Percentiles rank a stretch among this genome's conserved stretches.
phyloP scores from a whole-genome alignment of 2,113 vertebrate species.

The Scomber japonicus region DNA sequence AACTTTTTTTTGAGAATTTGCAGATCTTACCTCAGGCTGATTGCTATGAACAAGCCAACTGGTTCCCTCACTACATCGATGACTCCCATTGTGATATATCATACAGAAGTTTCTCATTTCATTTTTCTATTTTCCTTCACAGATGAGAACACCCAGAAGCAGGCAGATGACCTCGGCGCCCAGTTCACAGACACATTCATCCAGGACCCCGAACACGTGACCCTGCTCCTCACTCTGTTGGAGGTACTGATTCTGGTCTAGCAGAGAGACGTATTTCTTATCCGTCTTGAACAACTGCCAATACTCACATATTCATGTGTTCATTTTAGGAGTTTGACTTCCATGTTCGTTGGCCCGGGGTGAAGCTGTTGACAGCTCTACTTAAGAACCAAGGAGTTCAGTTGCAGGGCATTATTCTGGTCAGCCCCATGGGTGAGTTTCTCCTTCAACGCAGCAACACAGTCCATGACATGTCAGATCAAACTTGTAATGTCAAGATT shows the following conservation, averaged over 20 bases:
- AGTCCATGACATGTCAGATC: not conserved
- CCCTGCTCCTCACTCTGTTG: constrained; percentile 90
- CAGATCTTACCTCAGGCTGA: constrained; percentile 36
- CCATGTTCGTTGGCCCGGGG: constrained; percentile 96
- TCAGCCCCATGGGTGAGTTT: constrained; percentile 96
- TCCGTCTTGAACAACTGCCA: not conserved
- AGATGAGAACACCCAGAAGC: constrained; percentile 93
- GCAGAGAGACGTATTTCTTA: not conserved
- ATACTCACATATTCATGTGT: not conserved
- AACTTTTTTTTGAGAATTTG: not conserved
- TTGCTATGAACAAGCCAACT: constrained; percentile 46
- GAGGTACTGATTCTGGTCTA: constrained; percentile 85
- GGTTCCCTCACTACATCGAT: not conserved
- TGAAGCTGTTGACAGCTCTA: constrained; percentile 94
- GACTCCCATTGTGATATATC: not conserved
- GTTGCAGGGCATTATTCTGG: constrained; percentile 95
- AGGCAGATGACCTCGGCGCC: constrained; percentile 91
- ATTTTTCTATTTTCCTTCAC: constrained; percentile 37
- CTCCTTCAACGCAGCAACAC: not conserved
- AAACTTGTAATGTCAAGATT: not conserved
- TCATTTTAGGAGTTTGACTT: constrained; percentile 96
- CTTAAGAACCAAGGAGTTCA: constrained; percentile 93
- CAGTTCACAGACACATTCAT: constrained; percentile 96
- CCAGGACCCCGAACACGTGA: constrained; percentile 93
- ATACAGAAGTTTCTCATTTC: not conserved